Base-by-base conservation (phyloP, 2,888 invertebrate genomes). In the Drosophila lutescens region DNA sequence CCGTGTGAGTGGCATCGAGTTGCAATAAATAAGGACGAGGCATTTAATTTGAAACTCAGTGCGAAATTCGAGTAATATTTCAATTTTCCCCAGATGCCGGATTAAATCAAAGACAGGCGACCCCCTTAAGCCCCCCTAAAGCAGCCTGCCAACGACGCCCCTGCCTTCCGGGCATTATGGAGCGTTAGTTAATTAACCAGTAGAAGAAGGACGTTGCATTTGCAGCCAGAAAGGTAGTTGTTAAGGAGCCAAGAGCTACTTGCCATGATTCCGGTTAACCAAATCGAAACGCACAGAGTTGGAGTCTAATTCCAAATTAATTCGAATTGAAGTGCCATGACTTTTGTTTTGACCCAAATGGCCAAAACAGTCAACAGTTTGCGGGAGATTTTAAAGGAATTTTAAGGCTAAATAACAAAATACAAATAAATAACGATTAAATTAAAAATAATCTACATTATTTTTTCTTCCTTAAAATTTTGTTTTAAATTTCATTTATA, bases 291-390 rank as follows among this genome's bases (percentile, higher is more conserved):
- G 12, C 30, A 46, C 30, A 10, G 38, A 26, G 55, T 26, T 13
- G 8, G 30, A 55, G 55, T 40, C 46, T 20, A 61, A 38, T 61
- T 20, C 23, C 46, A 61, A 62, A 62, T 61, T 62, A 61, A 47
- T 61, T 46, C 61, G 40, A 62, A 62, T 61, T 62, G 62, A 61
- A 62, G 46, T 47, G 62, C 30, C 38, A 60, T 61, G 61, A 36
- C 60, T 34, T 43, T 60, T 41, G 57, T 43, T 34, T 43, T 57
- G 60, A 43, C 43, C 17, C 32, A 10, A 58, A 36, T 34, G 26
- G 26, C 26, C 2, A 17, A 36, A 26, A 40, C 26, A 49, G 55
- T 10, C 57, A 8, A 17, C 9, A 36, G 53, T 26, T 57, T 13
- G 13, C 5, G 38, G 36, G 36, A 13, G 9, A 13, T 17, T 55